These are phyloP conservation scores for Hemaris fuciformis DNA, from an alignment of 2,888 invertebrate genomes.

Conservation along the genomic window DNA sequence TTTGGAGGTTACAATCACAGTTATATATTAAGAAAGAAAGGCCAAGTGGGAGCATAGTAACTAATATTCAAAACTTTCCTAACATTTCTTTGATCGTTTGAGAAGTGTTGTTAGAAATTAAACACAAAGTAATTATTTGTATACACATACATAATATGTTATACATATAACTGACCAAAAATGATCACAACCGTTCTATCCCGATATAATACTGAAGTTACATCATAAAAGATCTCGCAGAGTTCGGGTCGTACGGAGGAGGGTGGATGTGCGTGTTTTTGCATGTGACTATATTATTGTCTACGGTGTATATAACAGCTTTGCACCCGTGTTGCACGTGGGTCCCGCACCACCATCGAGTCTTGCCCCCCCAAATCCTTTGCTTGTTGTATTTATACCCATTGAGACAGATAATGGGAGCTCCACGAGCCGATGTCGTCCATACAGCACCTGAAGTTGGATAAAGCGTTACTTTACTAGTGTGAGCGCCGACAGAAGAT, in stretches of 20 bases:
- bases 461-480: too few species aligned
- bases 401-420: slow-evolving; percentile 11
- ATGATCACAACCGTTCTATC: neutral
- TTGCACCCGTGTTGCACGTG: slow-evolving; percentile 20
- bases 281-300: slow-evolving; percentile 19
- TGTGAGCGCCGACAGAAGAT: too few species aligned
- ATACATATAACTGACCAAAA: too few species aligned
- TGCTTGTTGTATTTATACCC: slow-evolving; percentile 26
- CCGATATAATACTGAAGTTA: neutral
- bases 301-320: slow-evolving; percentile 19
- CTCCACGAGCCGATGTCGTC: slow-evolving; percentile 16
- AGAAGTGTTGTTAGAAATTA: too few species aligned
- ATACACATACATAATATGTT: too few species aligned
- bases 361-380: slow-evolving; percentile 7
- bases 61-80: too few species aligned
- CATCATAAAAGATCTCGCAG: neutral
- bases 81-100: too few species aligned
- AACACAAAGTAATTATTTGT: too few species aligned
- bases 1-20: too few species aligned
- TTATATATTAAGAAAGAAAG: too few species aligned
- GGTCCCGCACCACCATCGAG: slow-evolving; percentile 23
- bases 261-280: slow-evolving; percentile 11
- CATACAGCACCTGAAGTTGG: slow-evolving; percentile 5
- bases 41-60: too few species aligned
- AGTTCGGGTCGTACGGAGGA: neutral